These are phyloP conservation scores for Cydia amplana DNA, from an alignment of 1,140 invertebrate genomes.

Conservation along the genomic window DNA sequence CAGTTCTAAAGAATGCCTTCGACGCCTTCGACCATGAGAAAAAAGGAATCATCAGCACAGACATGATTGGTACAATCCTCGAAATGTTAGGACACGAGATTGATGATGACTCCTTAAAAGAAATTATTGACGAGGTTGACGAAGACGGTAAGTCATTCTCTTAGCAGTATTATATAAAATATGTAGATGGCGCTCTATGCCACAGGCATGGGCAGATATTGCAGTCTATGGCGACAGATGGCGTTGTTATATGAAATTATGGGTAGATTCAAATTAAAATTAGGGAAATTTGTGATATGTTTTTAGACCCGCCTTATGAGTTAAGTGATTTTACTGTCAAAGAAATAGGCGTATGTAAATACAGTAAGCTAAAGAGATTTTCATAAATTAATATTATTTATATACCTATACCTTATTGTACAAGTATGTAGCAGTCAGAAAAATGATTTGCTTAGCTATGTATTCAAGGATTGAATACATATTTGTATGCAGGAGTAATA, in stretches of 20 bases:
- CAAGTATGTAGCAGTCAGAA: too few relatives aligned
- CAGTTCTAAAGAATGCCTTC: constrained; percentile 91
- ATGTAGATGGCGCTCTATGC: constrained; percentile 45
- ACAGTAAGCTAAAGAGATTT: too few relatives aligned
- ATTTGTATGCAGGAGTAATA: too few relatives aligned
- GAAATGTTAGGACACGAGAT: constrained; percentile 90
- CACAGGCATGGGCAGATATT: neutral
- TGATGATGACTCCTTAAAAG: constrained; percentile 86
- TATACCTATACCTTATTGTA: too few relatives aligned
- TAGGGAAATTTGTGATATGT: too few relatives aligned
- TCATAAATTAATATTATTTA: too few relatives aligned
- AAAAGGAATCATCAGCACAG: constrained; percentile 89
- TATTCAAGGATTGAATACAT: too few relatives aligned
- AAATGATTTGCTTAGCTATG: too few relatives aligned
- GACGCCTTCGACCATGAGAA: constrained; percentile 93
- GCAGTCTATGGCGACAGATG: neutral
- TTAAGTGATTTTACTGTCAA: too few relatives aligned
- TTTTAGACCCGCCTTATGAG: too few relatives aligned
- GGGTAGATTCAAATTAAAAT: too few relatives aligned
- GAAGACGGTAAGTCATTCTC: constrained; percentile 78
- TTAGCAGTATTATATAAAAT: neutral
- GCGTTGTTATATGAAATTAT: neutral
- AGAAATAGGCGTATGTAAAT: too few relatives aligned
- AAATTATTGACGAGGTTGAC: constrained; percentile 88
- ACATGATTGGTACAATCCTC: constrained; percentile 90